Conservation (phyloP, 1,140 invertebrate species). For the Platyura marginata region DNA sequence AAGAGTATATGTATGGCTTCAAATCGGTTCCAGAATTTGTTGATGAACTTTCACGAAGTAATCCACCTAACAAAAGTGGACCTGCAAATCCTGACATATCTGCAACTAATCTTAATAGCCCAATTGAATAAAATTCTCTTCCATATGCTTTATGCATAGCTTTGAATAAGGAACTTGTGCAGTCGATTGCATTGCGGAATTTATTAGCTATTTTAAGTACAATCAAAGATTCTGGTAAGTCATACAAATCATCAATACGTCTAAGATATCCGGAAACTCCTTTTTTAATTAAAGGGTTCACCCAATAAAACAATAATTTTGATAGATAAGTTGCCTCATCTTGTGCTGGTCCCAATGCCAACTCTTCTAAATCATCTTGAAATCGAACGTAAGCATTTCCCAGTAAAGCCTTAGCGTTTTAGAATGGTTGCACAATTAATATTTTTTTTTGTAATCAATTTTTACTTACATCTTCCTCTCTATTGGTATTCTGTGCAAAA, state of each 20-base stretch:
- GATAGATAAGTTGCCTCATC: conserved; percentile 50
- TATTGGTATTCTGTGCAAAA: not conserved
- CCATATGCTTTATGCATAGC: conserved; percentile 72
- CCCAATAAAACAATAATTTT: conserved; percentile 72
- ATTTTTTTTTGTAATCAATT: not conserved
- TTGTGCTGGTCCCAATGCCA: conserved; percentile 60
- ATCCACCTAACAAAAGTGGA: conserved; percentile 54
- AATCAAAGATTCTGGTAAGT: conserved; percentile 41
- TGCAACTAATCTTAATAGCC: conserved; percentile 66
- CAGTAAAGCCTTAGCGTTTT: conserved; percentile 41
- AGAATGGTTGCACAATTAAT: conserved; percentile 10
- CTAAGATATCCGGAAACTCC: conserved; percentile 53
- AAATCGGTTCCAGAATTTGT: conserved; percentile 26
- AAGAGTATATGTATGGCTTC: conserved; percentile 52
- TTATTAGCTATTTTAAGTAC: conserved; percentile 14
- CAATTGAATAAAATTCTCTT: conserved; percentile 73
- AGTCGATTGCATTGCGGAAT: conserved; percentile 13
- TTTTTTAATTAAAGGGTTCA: conserved; percentile 66
- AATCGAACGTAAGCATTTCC: conserved; percentile 20
- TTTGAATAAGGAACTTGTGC: conserved; percentile 36
- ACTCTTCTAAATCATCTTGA: conserved; percentile 28
- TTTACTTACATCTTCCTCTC: not conserved
- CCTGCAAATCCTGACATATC: conserved; percentile 73
- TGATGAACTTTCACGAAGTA: conserved; percentile 8
- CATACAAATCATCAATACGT: conserved; percentile 64